phyloP scores from a whole-genome alignment of 1,140 invertebrate species.

The Ectropis grisescens region DNA sequence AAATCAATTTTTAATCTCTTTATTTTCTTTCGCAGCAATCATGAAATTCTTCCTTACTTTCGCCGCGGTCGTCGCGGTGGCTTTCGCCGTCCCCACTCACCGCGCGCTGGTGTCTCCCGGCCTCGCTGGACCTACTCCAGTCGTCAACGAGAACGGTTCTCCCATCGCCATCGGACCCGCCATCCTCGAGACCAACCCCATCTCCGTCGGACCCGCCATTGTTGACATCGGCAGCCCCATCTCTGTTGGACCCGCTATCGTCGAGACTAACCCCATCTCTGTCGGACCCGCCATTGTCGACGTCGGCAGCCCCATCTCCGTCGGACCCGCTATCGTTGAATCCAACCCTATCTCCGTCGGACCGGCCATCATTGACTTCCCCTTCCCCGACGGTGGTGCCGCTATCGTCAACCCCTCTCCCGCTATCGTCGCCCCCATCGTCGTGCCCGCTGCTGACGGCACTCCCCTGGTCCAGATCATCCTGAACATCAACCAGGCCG shows the following conservation, averaged over 20 bases:
- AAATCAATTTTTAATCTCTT: background rate
- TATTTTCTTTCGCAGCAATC: constrained; percentile 6
- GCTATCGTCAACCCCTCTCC: constrained; percentile 2
- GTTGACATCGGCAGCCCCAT: constrained; percentile 5
- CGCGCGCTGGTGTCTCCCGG: constrained; percentile 6
- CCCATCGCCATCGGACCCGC: constrained; percentile 8
- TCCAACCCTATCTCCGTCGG: background rate
- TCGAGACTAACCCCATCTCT: constrained; percentile 8
- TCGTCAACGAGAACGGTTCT: constrained; percentile 1
- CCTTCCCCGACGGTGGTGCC: constrained; percentile 2
- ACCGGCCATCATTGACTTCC: no score
- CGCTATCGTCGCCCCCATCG: constrained; percentile 3
- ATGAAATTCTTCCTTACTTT: background rate
- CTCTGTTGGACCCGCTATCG: constrained; percentile 9
- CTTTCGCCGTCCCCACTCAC: constrained; percentile 26
- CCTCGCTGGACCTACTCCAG: constrained; percentile 11
- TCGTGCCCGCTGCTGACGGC: constrained; percentile 2
- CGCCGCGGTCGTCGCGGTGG: constrained; percentile 18
- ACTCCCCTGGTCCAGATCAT: constrained; percentile 15
- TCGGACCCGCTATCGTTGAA: constrained; percentile 11
- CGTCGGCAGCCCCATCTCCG: constrained; percentile 7
- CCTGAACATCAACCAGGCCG: constrained; percentile 13
- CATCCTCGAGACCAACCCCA: constrained; percentile 5
- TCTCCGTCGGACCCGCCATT: constrained; percentile 9
- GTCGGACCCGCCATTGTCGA: constrained; percentile 16